Evolutionary conservation across 53 echinoderm and acorn worm species (phyloP).

Genomic region (Temnopleurus reevesii): DNA sequence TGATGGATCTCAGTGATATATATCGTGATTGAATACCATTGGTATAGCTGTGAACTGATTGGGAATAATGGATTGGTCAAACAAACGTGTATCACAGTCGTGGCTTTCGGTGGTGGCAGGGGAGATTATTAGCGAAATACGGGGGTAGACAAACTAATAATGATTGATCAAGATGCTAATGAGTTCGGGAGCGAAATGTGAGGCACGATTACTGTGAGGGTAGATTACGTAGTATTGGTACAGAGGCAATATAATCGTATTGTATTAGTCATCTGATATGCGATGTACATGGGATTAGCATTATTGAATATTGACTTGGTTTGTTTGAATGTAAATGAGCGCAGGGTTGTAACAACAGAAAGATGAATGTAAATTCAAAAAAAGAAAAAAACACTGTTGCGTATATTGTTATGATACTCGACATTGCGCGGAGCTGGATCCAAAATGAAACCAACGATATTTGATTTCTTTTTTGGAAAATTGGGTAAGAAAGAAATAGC

Average conservation of each 20-base stretch:
- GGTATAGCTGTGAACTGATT: neutral
- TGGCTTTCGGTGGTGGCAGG: neutral
- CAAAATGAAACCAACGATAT: no score
- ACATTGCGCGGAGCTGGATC: no score
- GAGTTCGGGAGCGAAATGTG: neutral
- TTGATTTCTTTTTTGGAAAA: no score
- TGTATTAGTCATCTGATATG: conserved; percentile 9
- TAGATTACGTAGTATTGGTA: neutral
- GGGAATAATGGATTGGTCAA: neutral
- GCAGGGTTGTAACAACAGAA: neutral
- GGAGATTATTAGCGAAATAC: neutral
- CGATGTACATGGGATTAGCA: neutral
- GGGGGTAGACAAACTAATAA: neutral
- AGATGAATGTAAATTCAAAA: neutral
- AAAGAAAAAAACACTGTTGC: no score
- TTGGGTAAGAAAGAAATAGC: no score
- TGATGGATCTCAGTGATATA: neutral
- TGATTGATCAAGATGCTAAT: neutral
- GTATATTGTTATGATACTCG: no score
- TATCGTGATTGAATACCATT: neutral
- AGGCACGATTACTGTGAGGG: neutral
- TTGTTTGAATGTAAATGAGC: neutral
- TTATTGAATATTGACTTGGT: neutral
- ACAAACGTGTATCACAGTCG: neutral
- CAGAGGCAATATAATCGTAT: neutral